These are phyloP conservation scores for Xiphophorus hellerii DNA, from an alignment of 2,113 vertebrate species.

Conservation along the genomic window DNA sequence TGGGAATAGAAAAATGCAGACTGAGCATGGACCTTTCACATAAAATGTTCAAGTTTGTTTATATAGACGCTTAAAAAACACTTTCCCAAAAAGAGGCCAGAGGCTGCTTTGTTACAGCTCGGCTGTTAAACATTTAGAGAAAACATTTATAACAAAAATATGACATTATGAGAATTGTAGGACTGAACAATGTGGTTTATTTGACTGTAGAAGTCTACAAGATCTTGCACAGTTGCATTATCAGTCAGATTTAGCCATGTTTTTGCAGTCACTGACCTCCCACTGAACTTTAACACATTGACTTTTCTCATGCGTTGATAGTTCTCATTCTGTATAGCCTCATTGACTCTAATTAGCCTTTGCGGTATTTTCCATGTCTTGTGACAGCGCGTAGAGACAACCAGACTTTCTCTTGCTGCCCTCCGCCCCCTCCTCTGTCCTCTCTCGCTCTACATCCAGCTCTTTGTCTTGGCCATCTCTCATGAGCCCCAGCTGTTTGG, in stretches of 20 bases:
- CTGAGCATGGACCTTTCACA: neutral
- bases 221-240: neutral
- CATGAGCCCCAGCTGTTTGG: conserved; percentile 67
- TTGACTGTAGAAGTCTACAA: neutral
- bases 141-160: neutral
- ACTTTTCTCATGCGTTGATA: conserved; percentile 55
- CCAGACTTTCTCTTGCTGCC: conserved; percentile 28
- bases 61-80: neutral
- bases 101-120: neutral
- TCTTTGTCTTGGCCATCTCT: conserved; percentile 55
- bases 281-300: conserved; percentile 37
- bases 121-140: neutral
- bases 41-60: neutral
- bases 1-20: neutral
- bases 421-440: neutral
- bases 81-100: neutral
- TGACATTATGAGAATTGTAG: neutral
- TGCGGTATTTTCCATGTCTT: conserved; percentile 55
- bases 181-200: neutral
- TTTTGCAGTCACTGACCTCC: conserved; percentile 33
- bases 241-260: neutral
- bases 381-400: conserved; percentile 58
- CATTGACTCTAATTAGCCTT: conserved; percentile 64
- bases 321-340: conserved; percentile 27
- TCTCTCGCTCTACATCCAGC: conserved; percentile 32